Percentiles rank a stretch among this genome's conserved stretches.
Conservation (phyloP, 2,113 vertebrate species). For the Gasterosteus aculeatus region DNA sequence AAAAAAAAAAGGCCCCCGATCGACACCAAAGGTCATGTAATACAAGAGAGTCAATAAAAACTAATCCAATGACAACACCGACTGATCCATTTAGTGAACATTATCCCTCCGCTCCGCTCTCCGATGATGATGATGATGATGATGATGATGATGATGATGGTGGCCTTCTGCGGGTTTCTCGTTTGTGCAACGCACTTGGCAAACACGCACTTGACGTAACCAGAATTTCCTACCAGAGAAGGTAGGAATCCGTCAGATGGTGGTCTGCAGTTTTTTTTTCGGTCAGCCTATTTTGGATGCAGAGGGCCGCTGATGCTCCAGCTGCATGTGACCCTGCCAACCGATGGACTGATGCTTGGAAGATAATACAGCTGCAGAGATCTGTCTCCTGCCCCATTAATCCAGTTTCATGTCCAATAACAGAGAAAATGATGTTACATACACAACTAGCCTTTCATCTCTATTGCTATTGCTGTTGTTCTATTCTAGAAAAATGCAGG, state of each 20-base stretch:
- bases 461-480: conserved; percentile 16
- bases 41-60: neutral
- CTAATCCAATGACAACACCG: neutral
- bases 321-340: neutral
- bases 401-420: neutral
- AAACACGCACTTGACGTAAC: too few species aligned
- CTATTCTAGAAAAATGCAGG: conserved; percentile 54
- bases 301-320: neutral
- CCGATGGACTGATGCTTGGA: neutral
- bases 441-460: neutral
- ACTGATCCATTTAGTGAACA: neutral
- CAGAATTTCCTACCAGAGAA: too few species aligned
- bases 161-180: too few species aligned
- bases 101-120: neutral
- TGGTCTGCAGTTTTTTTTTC: too few species aligned
- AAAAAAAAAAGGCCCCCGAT: too few species aligned
- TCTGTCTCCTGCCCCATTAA: neutral
- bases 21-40: too few species aligned
- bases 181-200: too few species aligned
- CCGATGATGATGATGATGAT: neutral
- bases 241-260: too few species aligned
- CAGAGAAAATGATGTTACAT: conserved; percentile 6
- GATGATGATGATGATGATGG: neutral
- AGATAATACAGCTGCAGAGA: neutral
- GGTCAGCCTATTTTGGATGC: neutral